Evolutionary conservation across 2,113 vertebrate species (phyloP).

Genomic region (Cettia cetti): DNA sequence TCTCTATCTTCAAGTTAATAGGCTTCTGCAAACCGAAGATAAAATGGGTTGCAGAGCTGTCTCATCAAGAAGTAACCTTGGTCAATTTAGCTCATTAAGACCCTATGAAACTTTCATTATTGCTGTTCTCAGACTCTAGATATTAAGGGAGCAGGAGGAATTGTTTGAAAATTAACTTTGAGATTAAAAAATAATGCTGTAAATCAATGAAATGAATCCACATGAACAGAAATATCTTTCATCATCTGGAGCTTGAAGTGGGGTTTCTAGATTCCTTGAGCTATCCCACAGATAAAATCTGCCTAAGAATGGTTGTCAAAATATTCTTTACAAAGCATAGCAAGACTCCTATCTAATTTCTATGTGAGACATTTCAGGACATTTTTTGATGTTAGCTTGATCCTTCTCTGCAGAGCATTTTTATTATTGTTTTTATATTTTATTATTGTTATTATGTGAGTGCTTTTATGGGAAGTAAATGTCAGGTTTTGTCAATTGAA

Average conservation of each 20-base stretch:
- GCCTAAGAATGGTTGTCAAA: background rate
- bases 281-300: background rate
- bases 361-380: background rate
- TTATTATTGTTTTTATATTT: background rate
- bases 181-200: background rate
- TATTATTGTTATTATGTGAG: background rate
- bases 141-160: background rate
- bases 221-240: background rate
- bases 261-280: background rate
- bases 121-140: background rate
- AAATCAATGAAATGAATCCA: background rate
- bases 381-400: background rate
- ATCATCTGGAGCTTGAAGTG: background rate
- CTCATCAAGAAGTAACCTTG: background rate
- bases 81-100: conserved; percentile 13
- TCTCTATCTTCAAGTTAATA: conserved; percentile 21
- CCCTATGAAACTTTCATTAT: background rate
- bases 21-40: background rate
- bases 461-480: background rate
- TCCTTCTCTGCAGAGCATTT: background rate
- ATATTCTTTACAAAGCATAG: background rate
- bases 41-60: background rate
- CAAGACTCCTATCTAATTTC: background rate
- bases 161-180: background rate
- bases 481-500: background rate